Conservation (phyloP, 2,888 invertebrate genomes). For the Noctua janthina region DNA sequence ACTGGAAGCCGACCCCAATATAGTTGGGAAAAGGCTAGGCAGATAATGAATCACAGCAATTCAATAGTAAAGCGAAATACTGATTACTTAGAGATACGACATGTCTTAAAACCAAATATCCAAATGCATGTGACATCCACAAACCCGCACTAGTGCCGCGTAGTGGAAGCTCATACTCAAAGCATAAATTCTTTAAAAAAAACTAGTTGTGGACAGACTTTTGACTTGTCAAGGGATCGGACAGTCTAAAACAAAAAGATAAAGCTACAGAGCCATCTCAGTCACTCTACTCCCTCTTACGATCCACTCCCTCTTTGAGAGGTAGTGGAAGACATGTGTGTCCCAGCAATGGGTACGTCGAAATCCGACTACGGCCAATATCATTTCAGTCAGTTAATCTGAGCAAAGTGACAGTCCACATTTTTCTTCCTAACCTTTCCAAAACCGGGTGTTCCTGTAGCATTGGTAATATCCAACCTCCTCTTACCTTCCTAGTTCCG, state of each 20-base stretch:
- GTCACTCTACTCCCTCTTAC: background rate
- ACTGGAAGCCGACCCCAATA: no score
- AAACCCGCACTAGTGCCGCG: no score
- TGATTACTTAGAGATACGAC: background rate
- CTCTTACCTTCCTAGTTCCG: constrained; percentile 93
- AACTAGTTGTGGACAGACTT: background rate
- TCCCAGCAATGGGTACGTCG: background rate
- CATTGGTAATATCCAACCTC: background rate
- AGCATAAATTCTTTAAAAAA: background rate
- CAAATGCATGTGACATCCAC: no score
- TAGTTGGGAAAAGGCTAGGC: no score
- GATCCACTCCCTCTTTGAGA: background rate
- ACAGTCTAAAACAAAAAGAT: background rate
- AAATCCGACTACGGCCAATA: background rate
- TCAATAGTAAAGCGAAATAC: background rate
- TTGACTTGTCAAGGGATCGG: background rate
- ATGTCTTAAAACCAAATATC: background rate
- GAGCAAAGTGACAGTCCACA: background rate
- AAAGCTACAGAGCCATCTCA: background rate
- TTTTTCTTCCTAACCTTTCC: background rate
- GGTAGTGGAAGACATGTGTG: background rate
- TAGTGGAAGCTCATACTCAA: no score
- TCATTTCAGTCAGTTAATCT: background rate
- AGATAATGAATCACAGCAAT: background rate
- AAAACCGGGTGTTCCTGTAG: background rate